Base-by-base conservation (phyloP, 2,888 invertebrate genomes). In the Brachyptera putata region DNA sequence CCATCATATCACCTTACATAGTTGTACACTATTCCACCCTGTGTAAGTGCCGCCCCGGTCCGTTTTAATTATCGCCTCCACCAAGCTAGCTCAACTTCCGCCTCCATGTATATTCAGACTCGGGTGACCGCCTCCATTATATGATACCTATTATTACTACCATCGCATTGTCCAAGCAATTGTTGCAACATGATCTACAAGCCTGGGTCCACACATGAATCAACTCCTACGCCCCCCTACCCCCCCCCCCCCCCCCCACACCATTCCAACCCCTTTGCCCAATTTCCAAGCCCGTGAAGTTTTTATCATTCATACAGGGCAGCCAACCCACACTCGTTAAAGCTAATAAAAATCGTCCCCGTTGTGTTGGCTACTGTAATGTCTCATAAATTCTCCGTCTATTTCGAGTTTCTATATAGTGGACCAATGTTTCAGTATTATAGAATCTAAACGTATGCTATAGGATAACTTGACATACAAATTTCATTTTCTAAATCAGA, bases 281-380 rank as follows among this genome's bases (percentile, higher is more conserved):
- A 30, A 34, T 9, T 11, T 11, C 34, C 34, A 34, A 34, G 11
- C 34, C 34, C 39, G 13, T 3, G 13, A 4, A 37, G 14, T n/a
- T 43, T 43, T 43, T 43, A 43, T 21, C 43, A 43, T 43, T 18
- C 21, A 43, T 21, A 14, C 43, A 43, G 3, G 39, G 39, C 16
- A 14, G 39, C 39, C 43, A 18, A 43, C 43, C 43, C 43, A 61
- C 58, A 14, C 61, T 58, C 57, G 61, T 61, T 61, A 61, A 58
- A 58, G 61, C 61, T 61, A 61, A 61, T 61, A 61, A 61, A 61
- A 61, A 61, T 61, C 46, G 43, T 16, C 43, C n/a, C 60, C 55
- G 57, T 59, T 59, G 53, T 50, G 53, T 59, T 59, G 43, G 18
- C 43, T 59, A 53, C 59, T 58, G 59, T 34, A 59, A 59, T 53